Evolutionary conservation across 2,113 vertebrate genomes (phyloP).

Genomic region (Pao palembangensis): DNA sequence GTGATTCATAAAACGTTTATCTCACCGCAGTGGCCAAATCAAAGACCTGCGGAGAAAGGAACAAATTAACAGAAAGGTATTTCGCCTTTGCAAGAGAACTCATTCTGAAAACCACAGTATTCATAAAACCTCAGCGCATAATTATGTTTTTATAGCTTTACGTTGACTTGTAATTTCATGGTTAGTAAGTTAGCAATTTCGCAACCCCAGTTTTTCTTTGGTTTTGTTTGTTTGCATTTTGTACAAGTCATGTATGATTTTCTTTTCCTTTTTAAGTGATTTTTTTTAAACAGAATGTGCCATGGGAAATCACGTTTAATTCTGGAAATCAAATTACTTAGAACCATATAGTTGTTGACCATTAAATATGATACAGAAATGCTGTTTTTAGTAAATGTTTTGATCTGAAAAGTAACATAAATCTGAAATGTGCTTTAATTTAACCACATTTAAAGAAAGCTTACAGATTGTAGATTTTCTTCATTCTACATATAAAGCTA

Average conservation of each 20-base stretch:
- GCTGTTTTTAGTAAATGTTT: too few relatives aligned
- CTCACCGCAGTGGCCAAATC: slow-evolving; percentile 60
- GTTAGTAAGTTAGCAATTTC: slow-evolving; percentile 76
- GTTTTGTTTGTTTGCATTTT: slow-evolving; percentile 82
- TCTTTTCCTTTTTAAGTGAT: slow-evolving; percentile 40
- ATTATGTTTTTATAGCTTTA: slow-evolving; percentile 80
- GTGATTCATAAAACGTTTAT: slow-evolving; percentile 68
- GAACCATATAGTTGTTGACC: neutral
- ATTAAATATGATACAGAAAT: too few relatives aligned
- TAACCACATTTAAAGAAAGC: too few relatives aligned
- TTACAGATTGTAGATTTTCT: too few relatives aligned
- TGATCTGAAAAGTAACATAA: slow-evolving; percentile 14
- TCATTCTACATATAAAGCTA: too few relatives aligned
- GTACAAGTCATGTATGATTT: slow-evolving; percentile 69
- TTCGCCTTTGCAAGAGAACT: slow-evolving; percentile 72
- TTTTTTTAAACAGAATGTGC: slow-evolving; percentile 53
- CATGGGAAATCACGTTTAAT: slow-evolving; percentile 44
- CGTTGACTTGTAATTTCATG: slow-evolving; percentile 84
- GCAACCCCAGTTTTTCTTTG: slow-evolving; percentile 76
- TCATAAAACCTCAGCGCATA: slow-evolving; percentile 78
- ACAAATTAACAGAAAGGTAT: slow-evolving; percentile 73
- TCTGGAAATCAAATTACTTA: slow-evolving; percentile 9
- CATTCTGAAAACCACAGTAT: slow-evolving; percentile 71
- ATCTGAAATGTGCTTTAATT: neutral
- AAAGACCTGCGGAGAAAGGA: slow-evolving; percentile 57